Conservation (phyloP, 2,797 vertebrate species). For the Podarcis lilfordi region DNA sequence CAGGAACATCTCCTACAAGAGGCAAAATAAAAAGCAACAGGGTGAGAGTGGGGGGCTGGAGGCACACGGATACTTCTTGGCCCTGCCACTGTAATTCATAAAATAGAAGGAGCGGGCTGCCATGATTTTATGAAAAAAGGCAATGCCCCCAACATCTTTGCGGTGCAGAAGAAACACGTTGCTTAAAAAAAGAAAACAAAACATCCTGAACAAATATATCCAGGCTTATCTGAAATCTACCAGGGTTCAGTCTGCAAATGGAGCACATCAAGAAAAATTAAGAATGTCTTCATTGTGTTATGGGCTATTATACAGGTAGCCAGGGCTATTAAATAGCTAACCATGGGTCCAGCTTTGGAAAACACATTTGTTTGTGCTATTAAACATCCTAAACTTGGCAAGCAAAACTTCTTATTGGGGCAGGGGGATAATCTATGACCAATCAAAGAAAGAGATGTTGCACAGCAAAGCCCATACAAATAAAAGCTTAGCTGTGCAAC, state of each 20-base stretch:
- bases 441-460: not conserved
- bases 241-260: constrained; percentile 9
- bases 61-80: not conserved
- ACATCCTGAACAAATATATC: not conserved
- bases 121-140: not conserved
- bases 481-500: not conserved
- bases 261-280: not conserved
- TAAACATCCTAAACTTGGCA: not conserved
- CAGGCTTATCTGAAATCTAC: not conserved
- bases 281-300: not conserved
- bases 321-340: not conserved
- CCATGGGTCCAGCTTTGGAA: not conserved
- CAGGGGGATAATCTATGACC: not conserved
- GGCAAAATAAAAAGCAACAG: not conserved
- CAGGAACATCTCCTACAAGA: constrained; percentile 7
- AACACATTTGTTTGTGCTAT: not conserved
- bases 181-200: not conserved
- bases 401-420: not conserved
- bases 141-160: not conserved
- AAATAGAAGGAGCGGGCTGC: not conserved
- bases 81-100: not conserved
- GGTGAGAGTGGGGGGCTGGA: not conserved
- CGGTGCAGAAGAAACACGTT: not conserved
- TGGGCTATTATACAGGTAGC: not conserved
- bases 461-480: not conserved